These are phyloP conservation scores for Terebella lapidaria DNA, from an alignment of 2,888 invertebrate species.

Conservation along the genomic window DNA sequence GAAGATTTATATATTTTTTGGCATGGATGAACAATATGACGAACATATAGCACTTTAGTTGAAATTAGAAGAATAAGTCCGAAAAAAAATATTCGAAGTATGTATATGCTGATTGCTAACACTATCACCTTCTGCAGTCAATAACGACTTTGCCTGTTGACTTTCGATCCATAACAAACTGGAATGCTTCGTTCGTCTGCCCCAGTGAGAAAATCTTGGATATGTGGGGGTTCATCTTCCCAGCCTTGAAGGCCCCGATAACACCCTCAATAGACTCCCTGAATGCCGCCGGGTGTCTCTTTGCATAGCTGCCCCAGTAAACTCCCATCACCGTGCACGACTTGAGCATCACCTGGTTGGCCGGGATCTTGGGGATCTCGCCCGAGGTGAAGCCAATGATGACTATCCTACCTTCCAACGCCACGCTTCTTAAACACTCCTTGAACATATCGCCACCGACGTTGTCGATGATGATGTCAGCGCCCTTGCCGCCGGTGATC, in stretches of 20 bases:
- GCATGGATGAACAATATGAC: too few relatives aligned
- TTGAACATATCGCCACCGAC: conserved; percentile 63
- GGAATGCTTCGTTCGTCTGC: conserved; percentile 61
- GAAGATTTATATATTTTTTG: too few relatives aligned
- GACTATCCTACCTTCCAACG: conserved; percentile 58
- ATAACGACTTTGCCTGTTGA: conserved; percentile 63
- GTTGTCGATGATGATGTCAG: conserved; percentile 64
- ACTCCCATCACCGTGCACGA: conserved; percentile 58
- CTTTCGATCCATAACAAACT: conserved; percentile 59
- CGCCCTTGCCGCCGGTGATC: conserved; percentile 61
- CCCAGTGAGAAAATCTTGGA: conserved; percentile 59
- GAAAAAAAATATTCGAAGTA: too few relatives aligned
- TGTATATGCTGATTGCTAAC: too few relatives aligned
- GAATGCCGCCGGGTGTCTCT: conserved; percentile 54
- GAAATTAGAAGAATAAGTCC: too few relatives aligned
- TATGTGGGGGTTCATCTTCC: conserved; percentile 61
- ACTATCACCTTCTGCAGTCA: too few relatives aligned
- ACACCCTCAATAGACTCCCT: conserved; percentile 61
- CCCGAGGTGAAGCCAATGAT: conserved; percentile 58
- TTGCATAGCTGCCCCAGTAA: conserved; percentile 53
- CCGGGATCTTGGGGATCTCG: conserved; percentile 55
- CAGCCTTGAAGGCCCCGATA: conserved; percentile 62
- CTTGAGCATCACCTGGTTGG: conserved; percentile 53
- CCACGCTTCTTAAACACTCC: conserved; percentile 59
- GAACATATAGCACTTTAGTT: too few relatives aligned